A percentile compares a stretch with the other conserved stretches of the same genome.
These are phyloP conservation scores for Etheostoma nigrum DNA, from an alignment of 2,797 vertebrate genomes.

Conservation along the genomic window DNA sequence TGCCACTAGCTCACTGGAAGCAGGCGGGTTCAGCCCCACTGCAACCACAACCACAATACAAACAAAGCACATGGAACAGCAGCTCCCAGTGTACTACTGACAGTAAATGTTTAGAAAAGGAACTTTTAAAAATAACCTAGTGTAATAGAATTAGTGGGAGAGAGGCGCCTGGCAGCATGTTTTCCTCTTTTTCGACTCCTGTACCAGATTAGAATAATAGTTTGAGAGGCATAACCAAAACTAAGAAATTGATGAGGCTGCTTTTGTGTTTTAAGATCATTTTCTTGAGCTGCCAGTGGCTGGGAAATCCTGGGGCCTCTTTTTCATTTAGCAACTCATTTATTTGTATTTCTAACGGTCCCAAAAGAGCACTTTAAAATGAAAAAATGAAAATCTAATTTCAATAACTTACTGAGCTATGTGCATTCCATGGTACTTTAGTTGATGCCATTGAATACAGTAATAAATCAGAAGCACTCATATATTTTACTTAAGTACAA, in stretches of 20 bases:
- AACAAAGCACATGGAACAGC: conserved; percentile 89
- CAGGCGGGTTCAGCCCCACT: conserved; percentile 83
- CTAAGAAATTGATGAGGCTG: conserved; percentile 39
- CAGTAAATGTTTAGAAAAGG: conserved; percentile 86
- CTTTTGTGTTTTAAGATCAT: conserved; percentile 48
- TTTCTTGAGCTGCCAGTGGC: conserved; percentile 29
- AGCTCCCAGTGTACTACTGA: conserved; percentile 83
- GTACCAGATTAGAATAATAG: conserved; percentile 64
- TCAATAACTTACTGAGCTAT: conserved; percentile 15
- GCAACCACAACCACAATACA: conserved; percentile 89
- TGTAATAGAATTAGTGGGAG: conserved; percentile 84
- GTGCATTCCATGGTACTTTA: neutral
- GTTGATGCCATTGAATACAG: conserved; percentile 15
- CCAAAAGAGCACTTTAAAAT: conserved; percentile 33
- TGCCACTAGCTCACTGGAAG: conserved; percentile 86
- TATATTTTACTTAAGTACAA: neutral
- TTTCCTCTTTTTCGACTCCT: conserved; percentile 49
- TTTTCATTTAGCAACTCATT: conserved; percentile 3
- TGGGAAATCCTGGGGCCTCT: conserved; percentile 30
- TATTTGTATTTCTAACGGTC: conserved; percentile 7
- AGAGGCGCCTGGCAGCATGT: conserved; percentile 73
- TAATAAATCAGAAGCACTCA: neutral
- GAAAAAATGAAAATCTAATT: conserved; percentile 17
- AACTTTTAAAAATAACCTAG: conserved; percentile 84
- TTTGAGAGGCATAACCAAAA: conserved; percentile 60